Conservation (phyloP, 2,888 invertebrate species). For the Tetragonisca angustula region DNA sequence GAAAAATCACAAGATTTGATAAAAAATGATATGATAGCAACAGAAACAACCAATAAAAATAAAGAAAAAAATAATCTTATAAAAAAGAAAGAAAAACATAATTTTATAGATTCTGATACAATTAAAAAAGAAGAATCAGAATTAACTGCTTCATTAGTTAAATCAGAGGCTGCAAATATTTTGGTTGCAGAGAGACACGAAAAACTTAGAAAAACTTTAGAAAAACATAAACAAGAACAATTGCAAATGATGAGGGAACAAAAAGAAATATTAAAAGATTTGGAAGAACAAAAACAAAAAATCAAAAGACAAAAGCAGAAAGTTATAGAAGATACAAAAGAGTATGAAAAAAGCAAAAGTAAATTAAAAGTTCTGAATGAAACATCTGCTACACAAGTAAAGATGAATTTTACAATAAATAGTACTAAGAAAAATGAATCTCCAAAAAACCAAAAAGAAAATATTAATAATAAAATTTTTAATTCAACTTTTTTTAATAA, state of each 20-base stretch:
- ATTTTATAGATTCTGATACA: slow-evolving; percentile 80
- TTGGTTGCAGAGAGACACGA: slow-evolving; percentile 81
- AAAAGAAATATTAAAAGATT: slow-evolving; percentile 87
- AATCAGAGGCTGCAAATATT: slow-evolving; percentile 77
- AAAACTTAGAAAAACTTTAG: slow-evolving; percentile 84
- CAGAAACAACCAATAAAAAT: slow-evolving; percentile 73
- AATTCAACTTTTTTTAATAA: slow-evolving; percentile 14
- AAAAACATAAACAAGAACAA: slow-evolving; percentile 89
- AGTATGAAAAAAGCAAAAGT: slow-evolving; percentile 50
- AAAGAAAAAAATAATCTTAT: slow-evolving; percentile 55
- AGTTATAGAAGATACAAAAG: slow-evolving; percentile 50
- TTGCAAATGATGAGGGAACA: slow-evolving; percentile 89
- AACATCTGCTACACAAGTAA: slow-evolving; percentile 47
- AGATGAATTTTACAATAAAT: slow-evolving; percentile 51
- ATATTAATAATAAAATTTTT: not conserved
- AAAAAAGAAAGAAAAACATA: slow-evolving; percentile 75
- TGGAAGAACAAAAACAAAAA: slow-evolving; percentile 86
- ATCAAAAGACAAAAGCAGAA: slow-evolving; percentile 78
- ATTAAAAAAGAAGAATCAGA: slow-evolving; percentile 84
- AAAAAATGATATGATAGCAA: slow-evolving; percentile 36
- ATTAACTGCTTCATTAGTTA: slow-evolving; percentile 78
- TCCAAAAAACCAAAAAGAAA: slow-evolving; percentile 62
- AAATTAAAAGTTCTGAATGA: slow-evolving; percentile 4
- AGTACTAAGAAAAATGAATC: slow-evolving; percentile 26
- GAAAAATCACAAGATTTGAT: slow-evolving; percentile 35